These are phyloP conservation scores for Dromaius novaehollandiae DNA, from an alignment of 2,113 vertebrate genomes.

Conservation along the genomic window DNA sequence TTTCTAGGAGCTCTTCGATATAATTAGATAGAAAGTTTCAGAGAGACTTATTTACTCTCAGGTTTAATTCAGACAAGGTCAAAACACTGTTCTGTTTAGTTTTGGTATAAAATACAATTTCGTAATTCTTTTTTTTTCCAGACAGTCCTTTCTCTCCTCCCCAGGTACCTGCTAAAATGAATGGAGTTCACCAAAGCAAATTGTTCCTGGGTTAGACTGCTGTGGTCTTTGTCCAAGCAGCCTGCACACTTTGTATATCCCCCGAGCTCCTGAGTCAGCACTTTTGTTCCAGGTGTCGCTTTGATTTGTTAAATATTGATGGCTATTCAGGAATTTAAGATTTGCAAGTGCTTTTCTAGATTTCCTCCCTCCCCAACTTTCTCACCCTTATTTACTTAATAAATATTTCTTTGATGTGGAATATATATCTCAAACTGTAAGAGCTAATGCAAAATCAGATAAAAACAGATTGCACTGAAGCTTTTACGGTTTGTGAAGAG, in stretches of 20 bases:
- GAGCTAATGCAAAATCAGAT: background rate
- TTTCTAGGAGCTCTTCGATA: background rate
- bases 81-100: background rate
- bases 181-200: background rate
- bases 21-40: background rate
- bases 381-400: background rate
- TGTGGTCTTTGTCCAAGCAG: accelerated
- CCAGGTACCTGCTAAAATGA: background rate
- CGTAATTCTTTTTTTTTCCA: accelerated
- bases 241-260: background rate
- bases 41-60: background rate
- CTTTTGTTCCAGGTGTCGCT: background rate
- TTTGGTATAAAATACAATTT: background rate
- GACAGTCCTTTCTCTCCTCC: accelerated
- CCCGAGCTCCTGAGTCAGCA: background rate
- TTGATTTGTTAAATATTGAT: background rate
- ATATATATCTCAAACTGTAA: background rate
- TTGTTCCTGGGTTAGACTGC: background rate
- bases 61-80: background rate
- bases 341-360: background rate
- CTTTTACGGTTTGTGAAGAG: background rate
- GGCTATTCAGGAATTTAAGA: background rate
- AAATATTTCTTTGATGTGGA: background rate
- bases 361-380: background rate
- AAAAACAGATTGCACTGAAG: background rate